Conservation (phyloP, 2,888 invertebrate genomes). For the Nephrotoma appendiculata region DNA sequence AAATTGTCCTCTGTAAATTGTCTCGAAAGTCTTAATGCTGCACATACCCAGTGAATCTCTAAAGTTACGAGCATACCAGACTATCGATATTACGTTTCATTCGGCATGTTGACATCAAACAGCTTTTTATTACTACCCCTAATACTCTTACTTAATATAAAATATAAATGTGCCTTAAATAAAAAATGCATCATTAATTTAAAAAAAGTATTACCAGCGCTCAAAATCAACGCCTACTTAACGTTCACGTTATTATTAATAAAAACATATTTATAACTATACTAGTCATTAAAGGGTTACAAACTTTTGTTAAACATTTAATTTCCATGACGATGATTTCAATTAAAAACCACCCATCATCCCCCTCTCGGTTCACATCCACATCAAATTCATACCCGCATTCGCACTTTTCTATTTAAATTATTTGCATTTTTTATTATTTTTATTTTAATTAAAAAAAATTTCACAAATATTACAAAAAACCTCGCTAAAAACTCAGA, state of each 20-base stretch:
- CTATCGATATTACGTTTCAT: not conserved
- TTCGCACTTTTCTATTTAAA: not conserved
- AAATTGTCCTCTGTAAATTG: not conserved
- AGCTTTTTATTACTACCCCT: not conserved
- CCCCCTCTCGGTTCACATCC: not conserved
- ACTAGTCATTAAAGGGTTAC: not conserved
- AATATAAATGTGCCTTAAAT: not conserved
- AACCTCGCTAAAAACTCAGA: constrained; percentile 5
- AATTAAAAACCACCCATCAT: not conserved
- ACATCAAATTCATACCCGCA: not conserved
- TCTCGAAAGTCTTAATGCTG: not conserved
- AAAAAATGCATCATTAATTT: not conserved
- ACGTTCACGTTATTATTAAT: not conserved
- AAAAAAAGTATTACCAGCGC: not conserved
- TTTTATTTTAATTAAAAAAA: not conserved
- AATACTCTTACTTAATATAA: not conserved
- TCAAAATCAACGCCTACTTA: not conserved
- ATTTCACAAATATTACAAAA: not conserved
- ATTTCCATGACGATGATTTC: not conserved
- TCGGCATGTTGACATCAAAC: not conserved
- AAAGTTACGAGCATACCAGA: not conserved
- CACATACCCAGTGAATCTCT: not conserved
- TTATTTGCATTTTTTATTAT: not conserved
- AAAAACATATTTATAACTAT: not conserved
- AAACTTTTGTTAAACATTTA: not conserved